Conservation (phyloP, 2,888 invertebrate species). For the Zonitis immaculata region DNA sequence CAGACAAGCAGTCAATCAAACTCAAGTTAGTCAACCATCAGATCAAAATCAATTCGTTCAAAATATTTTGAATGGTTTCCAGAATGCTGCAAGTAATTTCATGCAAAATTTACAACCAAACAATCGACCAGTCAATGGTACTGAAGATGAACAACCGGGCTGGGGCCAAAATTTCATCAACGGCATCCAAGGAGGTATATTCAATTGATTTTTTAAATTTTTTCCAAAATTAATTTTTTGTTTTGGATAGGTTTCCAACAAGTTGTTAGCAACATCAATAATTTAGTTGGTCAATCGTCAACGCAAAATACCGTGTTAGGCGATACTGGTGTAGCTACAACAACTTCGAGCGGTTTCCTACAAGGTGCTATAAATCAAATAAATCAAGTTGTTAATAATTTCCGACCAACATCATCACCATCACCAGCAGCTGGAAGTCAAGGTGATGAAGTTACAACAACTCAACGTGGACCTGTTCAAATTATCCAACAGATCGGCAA, state of each 20-base stretch:
- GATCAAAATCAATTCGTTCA: slow-evolving; percentile 12
- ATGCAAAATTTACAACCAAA: slow-evolving; percentile 10
- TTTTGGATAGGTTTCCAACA: slow-evolving; percentile 9
- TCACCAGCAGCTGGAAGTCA: slow-evolving; percentile 1
- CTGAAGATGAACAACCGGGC: slow-evolving; percentile 15
- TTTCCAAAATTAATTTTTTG: background rate
- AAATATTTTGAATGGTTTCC: slow-evolving; percentile 17
- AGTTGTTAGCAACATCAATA: slow-evolving; percentile 10
- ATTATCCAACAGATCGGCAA: background rate
- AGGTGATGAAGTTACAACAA: slow-evolving; percentile 12
- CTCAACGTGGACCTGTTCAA: background rate
- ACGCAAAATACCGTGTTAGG: slow-evolving; percentile 1
- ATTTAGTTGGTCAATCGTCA: slow-evolving; percentile 1
- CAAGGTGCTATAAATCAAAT: slow-evolving; percentile 13
- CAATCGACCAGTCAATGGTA: slow-evolving; percentile 9
- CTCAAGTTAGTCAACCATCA: slow-evolving; percentile 7
- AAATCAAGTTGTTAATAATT: slow-evolving; percentile 9
- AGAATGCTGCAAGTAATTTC: slow-evolving; percentile 19
- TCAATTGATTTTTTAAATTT: background rate
- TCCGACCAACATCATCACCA: slow-evolving; percentile 7
- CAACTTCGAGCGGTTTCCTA: too few species aligned
- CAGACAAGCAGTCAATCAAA: slow-evolving; percentile 12
- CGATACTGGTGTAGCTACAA: slow-evolving; percentile 1
- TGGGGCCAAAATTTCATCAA: slow-evolving; percentile 18
- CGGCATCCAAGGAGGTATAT: slow-evolving; percentile 14